Conservation (phyloP, 2,797 vertebrate species). For the Phyllotis vaccarum region DNA sequence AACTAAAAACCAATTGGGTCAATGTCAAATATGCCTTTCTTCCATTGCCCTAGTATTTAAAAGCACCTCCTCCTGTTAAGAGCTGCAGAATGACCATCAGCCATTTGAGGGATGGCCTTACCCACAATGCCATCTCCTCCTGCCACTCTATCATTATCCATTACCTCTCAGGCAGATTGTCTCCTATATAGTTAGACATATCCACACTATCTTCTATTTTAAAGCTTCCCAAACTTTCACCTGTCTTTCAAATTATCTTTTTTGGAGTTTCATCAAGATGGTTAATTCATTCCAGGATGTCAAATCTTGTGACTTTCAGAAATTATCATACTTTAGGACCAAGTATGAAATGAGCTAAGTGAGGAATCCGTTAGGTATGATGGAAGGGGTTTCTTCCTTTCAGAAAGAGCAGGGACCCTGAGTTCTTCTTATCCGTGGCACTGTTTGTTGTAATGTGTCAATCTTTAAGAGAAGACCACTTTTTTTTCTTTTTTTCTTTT, state of each 20-base stretch:
- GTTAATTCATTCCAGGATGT: not conserved
- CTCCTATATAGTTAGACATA: not conserved
- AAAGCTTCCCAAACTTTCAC: not conserved
- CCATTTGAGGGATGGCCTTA: not conserved
- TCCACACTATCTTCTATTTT: not conserved
- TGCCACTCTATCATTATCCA: not conserved
- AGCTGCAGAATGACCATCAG: not conserved
- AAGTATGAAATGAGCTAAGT: not conserved
- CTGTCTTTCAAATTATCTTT: not conserved
- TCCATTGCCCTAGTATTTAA: not conserved
- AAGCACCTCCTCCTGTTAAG: not conserved
- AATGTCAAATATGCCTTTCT: not conserved
- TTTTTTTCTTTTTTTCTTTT: not conserved
- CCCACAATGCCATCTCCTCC: not conserved
- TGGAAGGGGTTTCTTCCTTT: not conserved
- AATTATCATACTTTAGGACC: not conserved
- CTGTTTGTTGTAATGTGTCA: not conserved
- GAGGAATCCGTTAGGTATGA: not conserved
- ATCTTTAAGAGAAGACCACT: not conserved
- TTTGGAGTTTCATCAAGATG: not conserved
- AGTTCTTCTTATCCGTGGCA: no score
- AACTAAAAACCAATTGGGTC: not conserved
- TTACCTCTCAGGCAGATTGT: not conserved
- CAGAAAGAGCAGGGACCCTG: not conserved
- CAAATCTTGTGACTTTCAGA: not conserved